These are phyloP conservation scores for Portunus trituberculatus DNA, from an alignment of 1,140 invertebrate species.

Conservation along the genomic window DNA sequence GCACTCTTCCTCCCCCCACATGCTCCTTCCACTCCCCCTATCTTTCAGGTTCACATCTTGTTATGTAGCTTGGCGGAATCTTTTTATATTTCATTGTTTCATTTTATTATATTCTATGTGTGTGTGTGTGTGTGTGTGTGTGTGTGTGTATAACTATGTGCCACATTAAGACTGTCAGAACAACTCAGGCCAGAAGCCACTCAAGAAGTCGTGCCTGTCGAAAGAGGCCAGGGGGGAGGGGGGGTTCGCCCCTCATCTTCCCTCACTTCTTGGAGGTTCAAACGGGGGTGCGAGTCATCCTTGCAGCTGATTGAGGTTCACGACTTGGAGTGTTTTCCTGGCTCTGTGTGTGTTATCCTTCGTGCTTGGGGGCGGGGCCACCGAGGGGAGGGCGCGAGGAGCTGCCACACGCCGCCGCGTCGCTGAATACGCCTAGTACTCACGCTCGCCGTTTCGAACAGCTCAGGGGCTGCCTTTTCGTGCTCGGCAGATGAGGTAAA, in stretches of 20 bases:
- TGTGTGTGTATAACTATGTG: constrained; percentile 42
- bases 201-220: constrained; percentile 5
- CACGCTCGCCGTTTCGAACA: not conserved
- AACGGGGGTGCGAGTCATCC: constrained; percentile 42
- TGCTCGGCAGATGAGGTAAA: not conserved
- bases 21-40: not conserved
- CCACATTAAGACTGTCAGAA: constrained; percentile 4
- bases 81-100: not conserved
- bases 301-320: constrained; percentile 14
- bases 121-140: constrained; percentile 60
- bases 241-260: not conserved
- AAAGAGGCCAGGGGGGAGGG: not conserved
- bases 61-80: not conserved
- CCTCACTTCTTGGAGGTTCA: not conserved
- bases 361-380: constrained; percentile 30
- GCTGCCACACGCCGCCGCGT: constrained; percentile 24
- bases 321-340: constrained; percentile 42
- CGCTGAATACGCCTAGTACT: not conserved
- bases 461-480: not conserved
- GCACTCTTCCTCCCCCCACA: not conserved
- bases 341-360: constrained; percentile 49
- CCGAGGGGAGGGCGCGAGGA: not conserved
- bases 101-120: not conserved
- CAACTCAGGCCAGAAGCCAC: not conserved
- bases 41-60: not conserved